Base-by-base conservation (phyloP, 2,797 vertebrate genomes). In the Buphagus erythrorhynchus region DNA sequence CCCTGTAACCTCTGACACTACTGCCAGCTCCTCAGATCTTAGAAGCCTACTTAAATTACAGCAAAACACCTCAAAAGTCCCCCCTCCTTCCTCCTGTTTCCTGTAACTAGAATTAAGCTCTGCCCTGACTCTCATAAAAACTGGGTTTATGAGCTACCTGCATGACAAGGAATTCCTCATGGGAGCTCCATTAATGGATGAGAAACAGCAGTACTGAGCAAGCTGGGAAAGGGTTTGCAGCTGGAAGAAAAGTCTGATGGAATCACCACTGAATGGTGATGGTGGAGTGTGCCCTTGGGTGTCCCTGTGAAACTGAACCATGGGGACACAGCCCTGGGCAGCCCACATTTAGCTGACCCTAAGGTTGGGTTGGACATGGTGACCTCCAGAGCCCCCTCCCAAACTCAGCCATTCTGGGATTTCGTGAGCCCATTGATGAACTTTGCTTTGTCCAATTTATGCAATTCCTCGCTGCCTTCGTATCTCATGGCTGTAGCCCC, bases 1-100 rank as follows among this genome's bases (percentile, higher is more conserved):
- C 89, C 89, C 90, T 5, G 6, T 54, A 68, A 91, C 88, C 80
- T 87, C 86, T 84, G 88, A 74, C 95, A 86, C 3, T 6, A 6
- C 29, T 67, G 42, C 67, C 0, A 12, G 54, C 74, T 80, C 74
- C 77, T 90, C 13, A 1, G 75, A 18, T 86, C 82, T 86, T 66
- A 58, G 76, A 94, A 92, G 46, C 29, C 54, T 83, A 62, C 80
- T 95, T 97, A 90, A 91, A 92, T 69, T 51, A 52, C 93, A 80
- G 90, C 92, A 96, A 96, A 97, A 75, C 61, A 74, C 54, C 59
- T 38, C 6, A 4, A 12, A 90, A 91, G 20, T 58, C 17, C 19
- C 26, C 43, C 61, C 25, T 40, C 36, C 43, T 84, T 82, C 45
- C 85, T 85, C 57, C 89, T 28, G 62, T 78, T 94, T 95, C 84